Evolutionary conservation across 2,888 invertebrate genomes (phyloP).

Genomic region (Xestoiulus laeticollis): DNA sequence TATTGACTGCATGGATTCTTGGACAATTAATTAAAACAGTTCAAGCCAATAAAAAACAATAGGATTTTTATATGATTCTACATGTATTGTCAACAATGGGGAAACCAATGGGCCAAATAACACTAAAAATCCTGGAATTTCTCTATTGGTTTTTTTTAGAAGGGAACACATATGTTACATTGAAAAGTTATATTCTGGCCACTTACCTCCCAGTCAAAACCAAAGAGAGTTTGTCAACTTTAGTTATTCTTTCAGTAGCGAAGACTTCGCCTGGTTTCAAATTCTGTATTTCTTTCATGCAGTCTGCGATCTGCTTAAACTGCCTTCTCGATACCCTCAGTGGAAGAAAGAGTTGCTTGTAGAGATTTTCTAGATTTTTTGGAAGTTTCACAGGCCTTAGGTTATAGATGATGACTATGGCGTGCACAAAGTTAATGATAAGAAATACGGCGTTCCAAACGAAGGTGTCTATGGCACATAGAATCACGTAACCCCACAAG

Average conservation of each 20-base stretch:
- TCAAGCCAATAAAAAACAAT: no score
- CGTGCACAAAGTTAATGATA: conserved; percentile 80
- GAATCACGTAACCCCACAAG: conserved; percentile 82
- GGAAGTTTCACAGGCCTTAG: conserved; percentile 82
- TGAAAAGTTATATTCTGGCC: not conserved
- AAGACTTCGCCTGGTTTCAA: conserved; percentile 86
- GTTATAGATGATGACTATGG: conserved; percentile 79
- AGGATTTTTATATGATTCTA: no score
- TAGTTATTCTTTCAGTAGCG: conserved; percentile 86
- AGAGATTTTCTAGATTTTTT: conserved; percentile 84
- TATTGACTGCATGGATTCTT: no score
- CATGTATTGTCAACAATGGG: no score
- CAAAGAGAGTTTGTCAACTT: conserved; percentile 85
- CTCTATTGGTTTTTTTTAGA: no score
- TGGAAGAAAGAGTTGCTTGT: conserved; percentile 82
- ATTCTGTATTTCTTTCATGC: conserved; percentile 81
- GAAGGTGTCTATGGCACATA: conserved; percentile 72
- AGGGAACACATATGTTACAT: not conserved
- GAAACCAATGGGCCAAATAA: no score
- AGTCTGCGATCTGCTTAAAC: conserved; percentile 81
- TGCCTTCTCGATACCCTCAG: conserved; percentile 81
- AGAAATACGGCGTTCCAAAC: conserved; percentile 84
- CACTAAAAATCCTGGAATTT: no score
- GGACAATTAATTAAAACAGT: no score
- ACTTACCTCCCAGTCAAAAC: conserved; percentile 87